phyloP scores from a whole-genome alignment of 2,797 vertebrate genomes.

The Eleutherodactylus coqui region DNA sequence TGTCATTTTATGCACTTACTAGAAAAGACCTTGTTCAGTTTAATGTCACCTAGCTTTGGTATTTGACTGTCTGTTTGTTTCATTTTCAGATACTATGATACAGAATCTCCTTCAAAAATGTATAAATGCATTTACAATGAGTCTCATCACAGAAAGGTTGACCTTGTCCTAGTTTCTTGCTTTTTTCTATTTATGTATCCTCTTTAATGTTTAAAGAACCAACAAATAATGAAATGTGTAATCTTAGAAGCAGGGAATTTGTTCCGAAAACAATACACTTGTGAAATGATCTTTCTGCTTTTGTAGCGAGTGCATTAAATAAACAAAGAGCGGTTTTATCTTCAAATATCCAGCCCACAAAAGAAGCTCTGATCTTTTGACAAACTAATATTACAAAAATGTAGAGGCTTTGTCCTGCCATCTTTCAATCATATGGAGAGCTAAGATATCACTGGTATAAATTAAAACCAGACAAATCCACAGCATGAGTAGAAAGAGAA shows the following conservation, averaged over 20 bases:
- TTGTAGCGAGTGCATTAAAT: conserved; percentile 42
- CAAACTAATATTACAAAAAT: conserved; percentile 53
- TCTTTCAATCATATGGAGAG: conserved; percentile 39
- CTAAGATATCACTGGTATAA: conserved; percentile 33
- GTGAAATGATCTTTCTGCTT: conserved; percentile 52
- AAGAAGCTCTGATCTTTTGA: conserved; percentile 52
- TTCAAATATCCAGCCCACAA: conserved; percentile 44
- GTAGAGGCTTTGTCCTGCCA: conserved; percentile 35
- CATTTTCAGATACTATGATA: conserved; percentile 43
- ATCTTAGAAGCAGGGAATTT: conserved; percentile 29
- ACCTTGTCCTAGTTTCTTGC: conserved; percentile 33
- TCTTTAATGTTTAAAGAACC: conserved; percentile 57
- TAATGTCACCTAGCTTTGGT: conserved; percentile 22
- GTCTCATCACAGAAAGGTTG: conserved; percentile 35
- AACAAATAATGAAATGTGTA: conserved; percentile 33
- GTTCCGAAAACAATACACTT: conserved; percentile 53
- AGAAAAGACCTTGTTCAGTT: conserved; percentile 20
- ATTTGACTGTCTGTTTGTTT: conserved; percentile 51
- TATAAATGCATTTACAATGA: conserved; percentile 49
- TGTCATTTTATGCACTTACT: conserved; percentile 10
- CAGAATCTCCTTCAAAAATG: conserved; percentile 32
- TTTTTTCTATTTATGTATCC: conserved; percentile 42
- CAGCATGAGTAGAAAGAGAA: conserved; percentile 7
- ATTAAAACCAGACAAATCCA: conserved; percentile 38
- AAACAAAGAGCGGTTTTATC: conserved; percentile 52